These are phyloP conservation scores for Eulimnadia texana DNA, from an alignment of 1,140 invertebrate species.

Conservation along the genomic window DNA sequence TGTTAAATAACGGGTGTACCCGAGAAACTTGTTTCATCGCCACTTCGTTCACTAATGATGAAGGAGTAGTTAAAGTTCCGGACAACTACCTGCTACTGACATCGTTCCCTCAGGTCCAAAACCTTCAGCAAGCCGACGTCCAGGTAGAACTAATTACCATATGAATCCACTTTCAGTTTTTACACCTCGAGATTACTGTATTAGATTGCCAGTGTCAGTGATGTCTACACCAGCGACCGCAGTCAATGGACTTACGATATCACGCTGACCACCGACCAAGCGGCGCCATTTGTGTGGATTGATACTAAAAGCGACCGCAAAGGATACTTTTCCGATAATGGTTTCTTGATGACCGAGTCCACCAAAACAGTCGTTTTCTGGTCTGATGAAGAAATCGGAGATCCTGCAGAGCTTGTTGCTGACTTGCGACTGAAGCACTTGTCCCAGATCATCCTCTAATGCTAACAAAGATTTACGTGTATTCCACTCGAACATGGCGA, in stretches of 20 bases:
- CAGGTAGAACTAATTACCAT: not conserved
- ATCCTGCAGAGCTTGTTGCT: not conserved
- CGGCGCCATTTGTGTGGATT: slow-evolving; percentile 48
- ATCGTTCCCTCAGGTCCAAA: slow-evolving; percentile 4
- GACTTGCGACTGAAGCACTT: not conserved
- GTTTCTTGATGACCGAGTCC: slow-evolving; percentile 33
- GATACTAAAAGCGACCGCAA: slow-evolving; percentile 29
- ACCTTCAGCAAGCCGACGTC: slow-evolving; percentile 5
- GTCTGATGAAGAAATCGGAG: not conserved
- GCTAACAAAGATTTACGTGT: not conserved
- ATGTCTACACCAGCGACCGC: not conserved
- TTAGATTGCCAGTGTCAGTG: not conserved
- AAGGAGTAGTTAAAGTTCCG: not conserved
- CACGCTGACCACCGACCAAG: slow-evolving; percentile 30
- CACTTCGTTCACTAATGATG: not conserved
- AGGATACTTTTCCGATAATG: slow-evolving; percentile 48
- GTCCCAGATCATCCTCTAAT: not conserved
- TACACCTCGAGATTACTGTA: not conserved
- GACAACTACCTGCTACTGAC: slow-evolving; percentile 4
- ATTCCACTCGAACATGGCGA: not conserved
- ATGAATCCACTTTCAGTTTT: not conserved
- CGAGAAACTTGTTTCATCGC: slow-evolving; percentile 7
- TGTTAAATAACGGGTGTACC: slow-evolving; percentile 1
- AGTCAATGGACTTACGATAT: slow-evolving; percentile 17
- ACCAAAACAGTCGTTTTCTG: not conserved